Evolutionary conservation across 2,113 vertebrate genomes (phyloP).

Genomic region (Cisticola juncidis): DNA sequence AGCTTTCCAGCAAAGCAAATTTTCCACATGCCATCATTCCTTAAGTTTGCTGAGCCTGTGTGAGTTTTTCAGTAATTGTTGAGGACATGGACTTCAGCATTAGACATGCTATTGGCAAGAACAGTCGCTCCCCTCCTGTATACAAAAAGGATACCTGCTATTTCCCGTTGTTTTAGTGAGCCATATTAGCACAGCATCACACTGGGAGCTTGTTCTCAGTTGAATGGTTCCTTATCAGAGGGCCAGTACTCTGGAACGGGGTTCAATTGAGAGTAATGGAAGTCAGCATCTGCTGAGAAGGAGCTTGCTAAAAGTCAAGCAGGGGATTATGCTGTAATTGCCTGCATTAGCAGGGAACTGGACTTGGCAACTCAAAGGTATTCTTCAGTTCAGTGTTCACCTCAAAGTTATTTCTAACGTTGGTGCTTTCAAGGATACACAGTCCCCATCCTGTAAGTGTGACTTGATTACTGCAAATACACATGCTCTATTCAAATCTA

Average conservation of each 20-base stretch:
- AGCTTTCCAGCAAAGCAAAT: neutral
- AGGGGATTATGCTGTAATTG: neutral
- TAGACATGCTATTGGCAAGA: neutral
- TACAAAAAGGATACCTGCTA: neutral
- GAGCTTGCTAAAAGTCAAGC: neutral
- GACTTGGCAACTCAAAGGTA: neutral
- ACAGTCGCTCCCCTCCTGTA: accelerated
- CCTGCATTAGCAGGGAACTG: neutral
- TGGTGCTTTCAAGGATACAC: constrained; percentile 1
- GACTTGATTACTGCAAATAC: neutral
- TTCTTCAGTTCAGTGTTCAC: neutral
- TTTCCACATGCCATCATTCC: neutral
- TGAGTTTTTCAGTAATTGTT: neutral
- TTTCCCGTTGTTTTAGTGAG: neutral
- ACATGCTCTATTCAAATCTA: neutral
- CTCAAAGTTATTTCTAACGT: neutral
- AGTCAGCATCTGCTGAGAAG: neutral
- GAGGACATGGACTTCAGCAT: neutral
- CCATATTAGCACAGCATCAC: neutral
- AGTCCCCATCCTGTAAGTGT: neutral
- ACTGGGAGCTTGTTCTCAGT: neutral
- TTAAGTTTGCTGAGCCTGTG: neutral
- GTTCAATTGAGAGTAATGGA: neutral
- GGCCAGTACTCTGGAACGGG: neutral
- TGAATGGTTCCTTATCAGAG: neutral